Conservation (phyloP, 2,888 invertebrate genomes). For the Trypoxylon attenuatum region DNA sequence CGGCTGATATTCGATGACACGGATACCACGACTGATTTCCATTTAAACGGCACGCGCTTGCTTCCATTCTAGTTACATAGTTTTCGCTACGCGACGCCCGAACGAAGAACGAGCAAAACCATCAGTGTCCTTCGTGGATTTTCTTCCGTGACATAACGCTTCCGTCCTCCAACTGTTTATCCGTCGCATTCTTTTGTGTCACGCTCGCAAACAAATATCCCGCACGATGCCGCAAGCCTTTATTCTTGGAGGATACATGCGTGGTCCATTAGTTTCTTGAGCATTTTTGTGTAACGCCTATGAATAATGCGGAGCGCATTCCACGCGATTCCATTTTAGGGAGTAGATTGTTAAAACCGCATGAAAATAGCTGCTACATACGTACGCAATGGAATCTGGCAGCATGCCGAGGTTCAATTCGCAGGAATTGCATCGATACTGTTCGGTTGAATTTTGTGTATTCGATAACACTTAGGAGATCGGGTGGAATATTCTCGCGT, state of each 20-base stretch:
- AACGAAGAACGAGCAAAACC: neutral
- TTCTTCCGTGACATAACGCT: neutral
- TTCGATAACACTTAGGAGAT: neutral
- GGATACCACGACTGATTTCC: slow-evolving; percentile 35
- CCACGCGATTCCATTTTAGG: neutral
- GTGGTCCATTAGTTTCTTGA: too few species aligned
- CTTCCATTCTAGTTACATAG: neutral
- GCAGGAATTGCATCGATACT: slow-evolving; percentile 21
- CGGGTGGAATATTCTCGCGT: too few species aligned
- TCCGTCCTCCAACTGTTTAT: too few species aligned
- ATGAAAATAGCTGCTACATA: slow-evolving; percentile 44
- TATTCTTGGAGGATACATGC: neutral
- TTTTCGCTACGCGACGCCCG: neutral
- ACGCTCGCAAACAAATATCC: neutral
- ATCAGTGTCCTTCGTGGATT: neutral
- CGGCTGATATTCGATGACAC: slow-evolving; percentile 22
- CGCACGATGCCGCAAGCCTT: neutral
- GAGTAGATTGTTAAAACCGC: slow-evolving; percentile 23
- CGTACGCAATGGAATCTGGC: slow-evolving; percentile 27
- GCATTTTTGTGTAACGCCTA: too few species aligned
- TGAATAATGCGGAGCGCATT: too few species aligned
- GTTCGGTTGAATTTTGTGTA: neutral
- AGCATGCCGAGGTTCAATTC: slow-evolving; percentile 29
- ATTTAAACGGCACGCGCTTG: neutral
- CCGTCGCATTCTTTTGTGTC: neutral